Evolutionary conservation across 2,888 invertebrate genomes (phyloP), one percentile per base, ranked within the genome.

Genomic region (Drosophila eohydei): DNA sequence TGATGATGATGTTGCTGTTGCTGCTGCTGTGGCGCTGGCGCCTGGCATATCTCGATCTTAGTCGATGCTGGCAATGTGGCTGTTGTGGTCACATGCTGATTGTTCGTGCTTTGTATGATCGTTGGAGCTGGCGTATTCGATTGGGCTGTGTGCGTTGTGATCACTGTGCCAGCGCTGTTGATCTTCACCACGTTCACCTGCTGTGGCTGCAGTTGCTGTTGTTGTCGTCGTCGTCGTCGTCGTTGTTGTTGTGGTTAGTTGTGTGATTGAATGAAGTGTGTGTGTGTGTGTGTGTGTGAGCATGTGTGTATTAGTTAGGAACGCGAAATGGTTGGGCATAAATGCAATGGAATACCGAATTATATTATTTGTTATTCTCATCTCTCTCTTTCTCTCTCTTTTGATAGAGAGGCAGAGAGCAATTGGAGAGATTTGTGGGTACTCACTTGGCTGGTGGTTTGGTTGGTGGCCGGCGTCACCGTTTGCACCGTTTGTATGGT

Each of bases 161-260:
- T 92, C 59, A 92, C 92, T 41, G 92, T 91, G 43, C 92, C 93
- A 32, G 91, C 91, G 83, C 91, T 93, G 84, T 93, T 92, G 70
- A 93, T 91, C 84, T 93, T 93, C 57, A 93, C 90, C 68, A 93
- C 92, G 79, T 93, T 93, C 71, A 93, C 92, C 90, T 93, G 91
- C 73, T 84, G 84, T 48, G 84, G 87, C 72, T 90, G 60, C 52
- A 62, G 40, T 62, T 65, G 44, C 34, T 63, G 51, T 34, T 43
- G 55, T 16, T 26, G 44, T 34, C 16, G n/a, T 21, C 59, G 48
- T 54, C 38, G 21, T 21, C 21, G 21, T 21, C 1, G 48, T 28
- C 36, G 54, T 36, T 36, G 32, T 46, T 61, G 38, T 48, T 48
- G 43, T 52, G 26, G 38, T 43, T 26, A 50, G 30, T 36, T n/a